A percentile compares a stretch with the other conserved stretches of the same genome.
These are phyloP conservation scores for Sceloporus undulatus DNA, from an alignment of 2,113 vertebrate genomes.

Conservation along the genomic window DNA sequence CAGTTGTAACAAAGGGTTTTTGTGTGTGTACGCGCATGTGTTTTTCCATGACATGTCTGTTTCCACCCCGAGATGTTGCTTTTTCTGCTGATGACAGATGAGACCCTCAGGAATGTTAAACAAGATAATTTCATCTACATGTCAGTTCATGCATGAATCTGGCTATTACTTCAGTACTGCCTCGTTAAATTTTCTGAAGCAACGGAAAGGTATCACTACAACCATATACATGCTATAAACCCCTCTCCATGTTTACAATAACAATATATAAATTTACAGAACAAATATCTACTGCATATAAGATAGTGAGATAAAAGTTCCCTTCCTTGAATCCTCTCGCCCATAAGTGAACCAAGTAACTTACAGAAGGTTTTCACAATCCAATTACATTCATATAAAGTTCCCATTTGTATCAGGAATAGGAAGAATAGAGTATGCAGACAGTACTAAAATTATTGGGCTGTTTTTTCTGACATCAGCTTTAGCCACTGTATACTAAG, in stretches of 20 bases:
- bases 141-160: neutral
- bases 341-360: too few species aligned
- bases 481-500: neutral
- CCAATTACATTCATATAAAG: too few species aligned
- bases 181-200: neutral
- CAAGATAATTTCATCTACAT: neutral
- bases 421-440: too few species aligned
- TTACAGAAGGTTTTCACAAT: too few species aligned
- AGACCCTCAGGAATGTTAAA: neutral
- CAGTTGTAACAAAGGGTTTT: too few species aligned
- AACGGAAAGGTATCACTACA: neutral
- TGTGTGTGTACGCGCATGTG: too few species aligned
- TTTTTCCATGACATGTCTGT: neutral
- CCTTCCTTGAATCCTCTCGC: too few species aligned
- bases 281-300: neutral
- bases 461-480: neutral
- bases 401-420: too few species aligned
- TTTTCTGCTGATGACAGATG: slow-evolving; percentile 1
- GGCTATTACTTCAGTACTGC: neutral
- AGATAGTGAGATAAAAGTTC: too few species aligned
- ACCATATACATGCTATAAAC: neutral
- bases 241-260: neutral
- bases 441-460: too few species aligned
- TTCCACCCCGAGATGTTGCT: neutral
- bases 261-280: neutral